Base-by-base conservation (phyloP, 1,140 invertebrate species). In the Leucophenga varia region DNA sequence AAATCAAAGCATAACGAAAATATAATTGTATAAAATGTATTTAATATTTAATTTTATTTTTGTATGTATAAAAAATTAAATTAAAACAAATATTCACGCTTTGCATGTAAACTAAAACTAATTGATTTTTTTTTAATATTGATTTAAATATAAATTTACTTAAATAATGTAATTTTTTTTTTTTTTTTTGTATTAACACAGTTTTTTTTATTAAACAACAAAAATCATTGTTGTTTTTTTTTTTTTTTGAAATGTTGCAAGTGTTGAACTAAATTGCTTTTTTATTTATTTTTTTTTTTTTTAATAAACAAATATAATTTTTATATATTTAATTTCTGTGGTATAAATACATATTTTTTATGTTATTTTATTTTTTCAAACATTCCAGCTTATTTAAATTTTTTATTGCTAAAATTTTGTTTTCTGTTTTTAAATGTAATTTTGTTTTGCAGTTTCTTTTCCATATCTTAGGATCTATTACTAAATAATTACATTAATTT, bases 1-100 rank as follows among this genome's bases (percentile, higher is more conserved):
- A 65, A 67, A 59, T 63, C 61, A 65, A 67, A 56, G 38, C 32
- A 65, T 65, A 65, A 65, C 63, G 63, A 67, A 65, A 65, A 65
- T 67, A 67, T n/a, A 34, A n/a, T 34, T 34, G 4, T 34, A n/a
- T 6, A 34, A 10, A 34, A 34, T 34, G 16, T n/a, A 34, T 34
- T 34, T 34, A 5, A 6, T 34, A 55, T 61, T 65, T 67, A 55
- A 37, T 49, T 47, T 60, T n/a, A 57, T 42, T 48, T 55, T 43
- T 57, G 55, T 60, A 52, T 64, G 54, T 64, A 45, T 53, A 54
- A 49, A 41, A 30, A 41, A 48, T 57, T 48, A 7, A 55, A 47
- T 50, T 59, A 64, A 68, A 65, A 65, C 61, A 65, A 65, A 67
- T 65, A 67, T 64, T 61, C 61, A 64, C 61, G 57, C 48, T 43